These are phyloP conservation scores for Eudemis profundana DNA, from an alignment of 2,888 invertebrate genomes.

Conservation along the genomic window DNA sequence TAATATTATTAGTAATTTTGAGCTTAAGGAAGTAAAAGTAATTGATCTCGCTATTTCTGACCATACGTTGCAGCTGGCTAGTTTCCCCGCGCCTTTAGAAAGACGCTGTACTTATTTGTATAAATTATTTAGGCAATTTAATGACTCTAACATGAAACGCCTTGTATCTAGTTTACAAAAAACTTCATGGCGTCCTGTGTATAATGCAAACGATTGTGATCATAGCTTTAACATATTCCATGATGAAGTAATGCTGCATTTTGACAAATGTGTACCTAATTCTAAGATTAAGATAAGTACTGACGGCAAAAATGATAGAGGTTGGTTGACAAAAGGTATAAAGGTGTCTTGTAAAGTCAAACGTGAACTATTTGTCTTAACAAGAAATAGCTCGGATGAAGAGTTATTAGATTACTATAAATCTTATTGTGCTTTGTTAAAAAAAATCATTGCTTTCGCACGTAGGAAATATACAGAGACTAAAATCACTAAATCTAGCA, in stretches of 20 bases:
- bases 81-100: not conserved
- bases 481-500: too few relatives aligned
- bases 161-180: not conserved
- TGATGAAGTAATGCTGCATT: not conserved
- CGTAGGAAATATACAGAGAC: too few relatives aligned
- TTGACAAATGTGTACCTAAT: constrained; percentile 7
- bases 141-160: not conserved
- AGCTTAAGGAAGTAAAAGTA: not conserved
- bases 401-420: too few relatives aligned
- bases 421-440: too few relatives aligned
- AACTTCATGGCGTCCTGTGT: constrained; percentile 5
- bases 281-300: constrained; percentile 4
- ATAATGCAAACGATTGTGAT: not conserved
- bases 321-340: too few relatives aligned
- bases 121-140: not conserved
- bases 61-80: not conserved
- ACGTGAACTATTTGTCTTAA: too few relatives aligned
- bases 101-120: not conserved
- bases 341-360: too few relatives aligned
- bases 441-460: too few relatives aligned
- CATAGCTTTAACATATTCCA: not conserved
- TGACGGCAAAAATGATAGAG: too few relatives aligned
- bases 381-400: too few relatives aligned
- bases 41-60: constrained; percentile 1
- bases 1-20: constrained; percentile 8